Evolutionary conservation across 2,113 vertebrate genomes (phyloP), one percentile per base, ranked within the genome.

Genomic region (Alosa alosa): DNA sequence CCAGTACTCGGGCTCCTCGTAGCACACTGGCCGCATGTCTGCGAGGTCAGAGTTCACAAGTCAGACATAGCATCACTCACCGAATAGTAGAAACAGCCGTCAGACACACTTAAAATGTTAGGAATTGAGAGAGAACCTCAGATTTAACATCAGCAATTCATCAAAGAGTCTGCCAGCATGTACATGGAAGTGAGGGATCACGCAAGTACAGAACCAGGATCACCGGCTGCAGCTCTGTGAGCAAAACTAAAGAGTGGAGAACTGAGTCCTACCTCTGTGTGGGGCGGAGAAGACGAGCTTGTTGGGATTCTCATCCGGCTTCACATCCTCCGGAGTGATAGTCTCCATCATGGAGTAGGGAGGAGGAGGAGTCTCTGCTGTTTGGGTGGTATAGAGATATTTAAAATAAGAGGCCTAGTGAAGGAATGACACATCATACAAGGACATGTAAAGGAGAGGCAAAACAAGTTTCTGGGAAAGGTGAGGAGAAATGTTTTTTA

Each of bases 1-100:
- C 98, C 98, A 99, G 36, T 98, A 96, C 90, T 98, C 96, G 0
- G 98, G 98, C 84, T 99, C 98, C 89, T 99, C 98, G 0, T 99
- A 99, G 88, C 98, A 99, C 55, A 99, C 98, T 0, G 98, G 98
- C n/a, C 97, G 96, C 72, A 98, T 93, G 82, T 99, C 98, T 99
- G 91, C 3, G 92, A 39, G 18, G 20, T 60, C 22, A 60, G 64
- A 44, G 41, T 44, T 44, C 41, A 44, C 41, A 44, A 1, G 41
- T 44, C 41, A 72, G n/a, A 72, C 6, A 22, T 18, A 64, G 22
- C 4, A 6, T n/a, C 1, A 8, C 6, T 31, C 64, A 31, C n/a
- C 64, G 25, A 25, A 72, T n/a, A n/a, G n/a, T 72, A n/a, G 4
- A 72, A 31, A 25, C 9, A 25, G 50, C 44, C 47, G 36, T 60